Evolutionary conservation across 2,888 invertebrate species (phyloP).

Genomic region (Leptinotarsa haldemani): DNA sequence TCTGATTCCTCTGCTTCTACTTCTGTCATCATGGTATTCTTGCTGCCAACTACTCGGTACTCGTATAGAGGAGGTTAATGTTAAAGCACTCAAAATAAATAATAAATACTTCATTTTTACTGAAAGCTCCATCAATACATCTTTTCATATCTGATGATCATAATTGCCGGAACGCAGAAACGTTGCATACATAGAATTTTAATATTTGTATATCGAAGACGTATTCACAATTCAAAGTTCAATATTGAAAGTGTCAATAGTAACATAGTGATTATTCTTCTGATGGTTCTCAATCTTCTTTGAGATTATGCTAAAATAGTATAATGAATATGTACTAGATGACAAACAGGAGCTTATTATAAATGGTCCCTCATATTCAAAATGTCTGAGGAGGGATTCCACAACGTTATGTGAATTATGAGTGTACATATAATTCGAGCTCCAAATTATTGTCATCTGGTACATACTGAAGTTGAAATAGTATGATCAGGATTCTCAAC

Average conservation of each 20-base stretch:
- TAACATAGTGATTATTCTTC: background rate
- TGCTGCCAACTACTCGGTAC: conserved; percentile 47
- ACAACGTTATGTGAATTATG: too few species aligned
- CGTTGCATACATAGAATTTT: background rate
- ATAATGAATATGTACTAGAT: background rate
- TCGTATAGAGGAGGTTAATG: conserved; percentile 44
- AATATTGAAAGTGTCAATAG: background rate
- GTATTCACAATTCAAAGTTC: background rate
- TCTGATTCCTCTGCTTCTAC: conserved; percentile 21
- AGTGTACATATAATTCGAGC: too few species aligned
- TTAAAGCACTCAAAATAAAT: conserved; percentile 43
- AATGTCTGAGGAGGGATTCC: too few species aligned
- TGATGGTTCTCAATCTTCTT: background rate
- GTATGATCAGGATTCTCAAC: background rate
- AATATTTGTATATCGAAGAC: background rate
- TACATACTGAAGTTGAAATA: too few species aligned
- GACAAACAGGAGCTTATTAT: background rate
- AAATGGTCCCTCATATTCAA: too few species aligned
- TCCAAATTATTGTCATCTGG: too few species aligned
- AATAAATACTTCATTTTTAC: conserved; percentile 46
- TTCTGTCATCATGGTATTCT: conserved; percentile 14
- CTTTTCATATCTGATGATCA: background rate
- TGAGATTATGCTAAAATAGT: background rate
- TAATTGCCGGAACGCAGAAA: background rate
- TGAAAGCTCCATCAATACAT: background rate